phyloP scores from a whole-genome alignment of 2,113 vertebrate genomes.

The Zosterops pallidus region DNA sequence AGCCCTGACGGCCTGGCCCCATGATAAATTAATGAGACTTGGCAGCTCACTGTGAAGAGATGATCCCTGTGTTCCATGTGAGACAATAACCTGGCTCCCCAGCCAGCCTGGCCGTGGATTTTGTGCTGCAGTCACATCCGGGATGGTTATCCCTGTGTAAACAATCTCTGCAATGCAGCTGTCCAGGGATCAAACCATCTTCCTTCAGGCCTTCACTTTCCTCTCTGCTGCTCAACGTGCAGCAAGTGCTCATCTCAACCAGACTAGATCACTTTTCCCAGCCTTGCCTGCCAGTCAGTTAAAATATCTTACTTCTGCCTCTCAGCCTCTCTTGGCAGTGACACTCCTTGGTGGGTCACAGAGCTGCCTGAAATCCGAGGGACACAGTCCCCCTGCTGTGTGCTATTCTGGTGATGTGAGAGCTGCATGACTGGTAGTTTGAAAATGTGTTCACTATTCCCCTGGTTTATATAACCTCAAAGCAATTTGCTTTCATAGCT shows the following conservation, averaged over 20 bases:
- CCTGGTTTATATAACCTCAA: conserved; percentile 37
- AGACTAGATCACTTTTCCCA: not conserved
- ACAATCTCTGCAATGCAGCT: not conserved
- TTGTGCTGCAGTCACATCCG: not conserved
- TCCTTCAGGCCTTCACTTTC: not conserved
- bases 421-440: not conserved
- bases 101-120: not conserved
- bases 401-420: not conserved
- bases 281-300: not conserved
- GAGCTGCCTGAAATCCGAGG: not conserved
- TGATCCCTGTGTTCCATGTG: not conserved
- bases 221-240: not conserved
- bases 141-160: not conserved
- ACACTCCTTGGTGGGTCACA: not conserved
- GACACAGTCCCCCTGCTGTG: not conserved
- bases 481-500: conserved; percentile 45
- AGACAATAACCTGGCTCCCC: not conserved
- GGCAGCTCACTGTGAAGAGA: conserved; percentile 3
- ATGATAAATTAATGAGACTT: conserved; percentile 49
- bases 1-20: conserved; percentile 11
- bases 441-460: not conserved
- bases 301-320: not conserved
- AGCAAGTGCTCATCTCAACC: not conserved
- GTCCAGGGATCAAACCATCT: not conserved
- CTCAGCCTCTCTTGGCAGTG: not conserved